Conservation (phyloP, 2,888 invertebrate species). For the Hirtodrosophila cameraria region DNA sequence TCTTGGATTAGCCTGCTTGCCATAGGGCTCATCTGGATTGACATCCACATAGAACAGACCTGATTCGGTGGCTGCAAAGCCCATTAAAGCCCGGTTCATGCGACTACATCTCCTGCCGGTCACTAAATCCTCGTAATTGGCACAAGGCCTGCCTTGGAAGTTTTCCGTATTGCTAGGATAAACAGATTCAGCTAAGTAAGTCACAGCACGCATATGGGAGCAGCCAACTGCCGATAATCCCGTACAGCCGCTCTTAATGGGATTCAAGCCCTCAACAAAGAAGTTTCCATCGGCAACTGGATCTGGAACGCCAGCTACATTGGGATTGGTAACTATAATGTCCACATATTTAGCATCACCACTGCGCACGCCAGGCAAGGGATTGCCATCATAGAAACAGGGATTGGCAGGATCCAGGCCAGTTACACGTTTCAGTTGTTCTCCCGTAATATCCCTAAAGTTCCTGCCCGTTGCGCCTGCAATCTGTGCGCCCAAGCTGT, state of each 20-base stretch:
- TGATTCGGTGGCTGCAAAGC: constrained; percentile 14
- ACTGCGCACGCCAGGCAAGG: constrained; percentile 64
- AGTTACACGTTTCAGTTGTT: constrained; percentile 71
- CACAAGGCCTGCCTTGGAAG: constrained; percentile 58
- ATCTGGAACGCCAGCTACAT: constrained; percentile 68
- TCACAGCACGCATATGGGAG: constrained; percentile 74
- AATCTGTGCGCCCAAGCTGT: constrained; percentile 82
- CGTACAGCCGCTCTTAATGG: constrained; percentile 70
- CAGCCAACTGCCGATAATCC: constrained; percentile 46
- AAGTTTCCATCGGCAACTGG: constrained; percentile 79
- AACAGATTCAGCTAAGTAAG: constrained; percentile 74
- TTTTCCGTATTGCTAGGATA: constrained; percentile 72
- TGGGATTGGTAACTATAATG: constrained; percentile 78
- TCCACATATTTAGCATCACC: constrained; percentile 81
- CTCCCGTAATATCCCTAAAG: constrained; percentile 58
- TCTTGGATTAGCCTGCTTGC: constrained; percentile 14
- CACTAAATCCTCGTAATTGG: constrained; percentile 24
- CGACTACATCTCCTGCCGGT: constrained; percentile 9
- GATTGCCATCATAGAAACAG: constrained; percentile 77
- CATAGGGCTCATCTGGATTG: constrained; percentile 31
- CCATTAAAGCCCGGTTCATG: constrained; percentile 20
- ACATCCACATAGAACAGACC: constrained; percentile 45
- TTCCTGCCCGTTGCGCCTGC: constrained; percentile 71
- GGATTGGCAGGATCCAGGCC: constrained; percentile 83
- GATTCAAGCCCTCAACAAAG: constrained; percentile 70